Percentiles rank a stretch among this genome's conserved stretches.
Conservation (phyloP, 2,113 vertebrate genomes). For the Petrocephalus zakoni region DNA sequence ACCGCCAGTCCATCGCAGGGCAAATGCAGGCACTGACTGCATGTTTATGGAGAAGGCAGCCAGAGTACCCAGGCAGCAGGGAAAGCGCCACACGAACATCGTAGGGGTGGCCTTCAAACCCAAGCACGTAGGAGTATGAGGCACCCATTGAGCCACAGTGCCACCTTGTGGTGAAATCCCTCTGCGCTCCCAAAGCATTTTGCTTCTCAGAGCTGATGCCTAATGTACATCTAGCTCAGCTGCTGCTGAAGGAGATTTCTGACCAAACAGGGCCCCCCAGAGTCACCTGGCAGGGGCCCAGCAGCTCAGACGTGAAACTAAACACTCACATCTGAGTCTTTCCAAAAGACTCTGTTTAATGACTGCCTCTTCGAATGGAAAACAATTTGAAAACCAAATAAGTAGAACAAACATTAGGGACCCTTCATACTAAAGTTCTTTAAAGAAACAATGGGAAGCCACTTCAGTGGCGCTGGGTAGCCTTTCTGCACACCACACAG, state of each 20-base stretch:
- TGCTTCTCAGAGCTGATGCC: background rate
- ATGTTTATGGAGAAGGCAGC: background rate
- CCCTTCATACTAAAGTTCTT: background rate
- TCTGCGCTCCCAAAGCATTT: background rate
- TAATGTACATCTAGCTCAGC: background rate
- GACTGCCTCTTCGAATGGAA: background rate
- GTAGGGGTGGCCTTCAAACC: background rate
- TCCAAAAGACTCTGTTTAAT: background rate
- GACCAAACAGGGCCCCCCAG: background rate
- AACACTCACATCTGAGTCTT: background rate
- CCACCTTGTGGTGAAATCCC: background rate
- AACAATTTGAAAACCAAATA: background rate
- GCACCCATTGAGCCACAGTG: background rate
- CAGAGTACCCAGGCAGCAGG: background rate
- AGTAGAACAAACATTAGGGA: background rate
- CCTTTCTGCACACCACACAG: background rate
- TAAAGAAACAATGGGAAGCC: background rate
- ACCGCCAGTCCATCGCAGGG: background rate
- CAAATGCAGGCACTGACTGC: background rate
- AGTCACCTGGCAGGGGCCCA: background rate
- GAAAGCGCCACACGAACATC: background rate
- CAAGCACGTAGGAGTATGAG: background rate
- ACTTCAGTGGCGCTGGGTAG: background rate
- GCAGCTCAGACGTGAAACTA: background rate
- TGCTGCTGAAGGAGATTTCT: background rate